Conservation (phyloP, 2,888 invertebrate species). For the Trichacis sp. region DNA sequence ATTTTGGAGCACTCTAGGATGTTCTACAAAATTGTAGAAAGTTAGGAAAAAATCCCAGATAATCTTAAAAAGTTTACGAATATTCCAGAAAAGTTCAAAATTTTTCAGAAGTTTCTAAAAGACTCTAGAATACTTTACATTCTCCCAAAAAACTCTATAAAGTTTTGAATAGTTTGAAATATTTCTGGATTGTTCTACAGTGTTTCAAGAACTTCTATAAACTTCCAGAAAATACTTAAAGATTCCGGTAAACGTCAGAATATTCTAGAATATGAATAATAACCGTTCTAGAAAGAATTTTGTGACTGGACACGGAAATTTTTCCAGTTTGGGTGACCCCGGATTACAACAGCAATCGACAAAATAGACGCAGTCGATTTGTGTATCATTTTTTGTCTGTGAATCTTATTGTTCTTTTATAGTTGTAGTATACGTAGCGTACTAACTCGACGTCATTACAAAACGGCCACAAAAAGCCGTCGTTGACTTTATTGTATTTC, state of each 20-base stretch:
- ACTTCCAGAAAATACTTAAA: not conserved
- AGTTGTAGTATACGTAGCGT: not conserved
- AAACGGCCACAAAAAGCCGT: constrained; percentile 5
- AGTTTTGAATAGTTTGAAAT: too few species aligned
- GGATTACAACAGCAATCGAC: constrained; percentile 37
- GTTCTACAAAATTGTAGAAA: too few species aligned
- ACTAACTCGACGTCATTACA: constrained; percentile 6
- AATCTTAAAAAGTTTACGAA: too few species aligned
- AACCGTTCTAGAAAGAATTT: not conserved
- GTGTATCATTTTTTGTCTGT: constrained; percentile 22
- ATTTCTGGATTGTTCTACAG: too few species aligned
- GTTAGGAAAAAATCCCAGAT: too few species aligned
- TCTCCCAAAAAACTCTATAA: too few species aligned
- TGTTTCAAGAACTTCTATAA: not conserved
- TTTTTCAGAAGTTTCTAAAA: too few species aligned
- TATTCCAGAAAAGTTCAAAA: too few species aligned
- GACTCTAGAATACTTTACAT: too few species aligned
- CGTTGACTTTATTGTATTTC: not conserved
- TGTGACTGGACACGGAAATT: constrained; percentile 6
- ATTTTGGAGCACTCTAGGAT: too few species aligned
- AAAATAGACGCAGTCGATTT: constrained; percentile 50
- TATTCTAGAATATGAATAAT: too few species aligned
- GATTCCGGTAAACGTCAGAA: not conserved
- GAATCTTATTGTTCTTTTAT: constrained; percentile 1
- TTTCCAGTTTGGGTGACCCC: constrained; percentile 40